Evolutionary conservation across 2,113 vertebrate species (phyloP), one percentile per base, ranked within the genome.

Genomic region (Coryphaenoides rupestris): DNA sequence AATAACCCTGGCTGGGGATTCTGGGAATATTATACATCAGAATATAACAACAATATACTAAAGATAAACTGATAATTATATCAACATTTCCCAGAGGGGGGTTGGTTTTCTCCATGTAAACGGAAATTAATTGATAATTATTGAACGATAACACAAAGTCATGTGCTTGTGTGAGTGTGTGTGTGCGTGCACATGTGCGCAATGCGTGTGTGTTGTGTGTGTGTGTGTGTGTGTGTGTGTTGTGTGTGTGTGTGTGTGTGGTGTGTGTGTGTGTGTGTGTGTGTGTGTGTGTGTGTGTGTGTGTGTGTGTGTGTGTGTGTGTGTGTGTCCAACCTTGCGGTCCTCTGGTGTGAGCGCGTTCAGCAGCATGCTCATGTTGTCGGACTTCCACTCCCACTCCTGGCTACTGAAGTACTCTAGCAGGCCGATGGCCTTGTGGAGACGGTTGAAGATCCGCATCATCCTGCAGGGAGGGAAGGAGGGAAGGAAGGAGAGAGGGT

Each of bases 351-450:
- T 96, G 9, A 98, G 84, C 45, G 94, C 90, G 9, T 81, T 85
- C 93, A 96, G 89, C 78, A 98, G 83, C 96, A 95, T 96, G 77
- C 65, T 95, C 53, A 94, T 89, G 75, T 98, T 98, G 49, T 94
- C 89, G 0, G 95, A 94, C 87, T 91, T 95, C 96, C 96, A 98
- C 2, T 94, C 91, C 96, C 96, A 98, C 72, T 93, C 94, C 80
- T 87, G 92, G 59, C 86, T 94, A 81, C 92, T 86, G 85, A 98
- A 98, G 21, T 96, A 98, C 85, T 98, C 94, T 78, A 98, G 65
- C 68, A 97, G 89, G 59, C 90, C 77, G 63, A 94, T 82, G 23
- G 91, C 92, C 70, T 88, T 95, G 73, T 96, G 89, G 53, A 97
- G 87, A n/a, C 93, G 90, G 60, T 94, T 94, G 76, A 96, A 93